Percentiles rank a stretch among this genome's conserved stretches.
These are phyloP conservation scores for Epistrophella euchroma DNA, from an alignment of 2,888 invertebrate species.

Conservation along the genomic window DNA sequence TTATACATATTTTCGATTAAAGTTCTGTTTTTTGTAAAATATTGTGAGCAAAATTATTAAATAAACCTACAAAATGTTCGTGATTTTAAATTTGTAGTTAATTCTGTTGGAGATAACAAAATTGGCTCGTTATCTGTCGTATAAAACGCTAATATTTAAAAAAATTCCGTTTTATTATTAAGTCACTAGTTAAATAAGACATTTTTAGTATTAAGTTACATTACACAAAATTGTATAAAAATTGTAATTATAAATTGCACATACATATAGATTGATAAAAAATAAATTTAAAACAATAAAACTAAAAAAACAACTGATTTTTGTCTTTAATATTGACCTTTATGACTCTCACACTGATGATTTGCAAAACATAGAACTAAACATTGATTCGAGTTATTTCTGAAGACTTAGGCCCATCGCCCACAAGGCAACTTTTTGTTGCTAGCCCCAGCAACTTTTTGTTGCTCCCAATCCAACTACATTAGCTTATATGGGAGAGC, in stretches of 20 bases:
- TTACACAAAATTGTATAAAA: slow-evolving; percentile 66
- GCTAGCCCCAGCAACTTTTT: no score
- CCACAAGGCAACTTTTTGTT: no score
- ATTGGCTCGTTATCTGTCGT: slow-evolving; percentile 7
- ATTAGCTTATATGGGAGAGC: no score
- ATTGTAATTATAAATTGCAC: slow-evolving; percentile 71
- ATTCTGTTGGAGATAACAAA: slow-evolving; percentile 8
- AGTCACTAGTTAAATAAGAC: slow-evolving; percentile 67
- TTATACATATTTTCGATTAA: slow-evolving; percentile 25
- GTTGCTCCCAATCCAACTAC: no score
- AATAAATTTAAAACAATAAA: slow-evolving; percentile 51
- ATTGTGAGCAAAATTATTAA: slow-evolving; percentile 45
- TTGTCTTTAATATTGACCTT: not conserved
- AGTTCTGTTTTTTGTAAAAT: slow-evolving; percentile 46
- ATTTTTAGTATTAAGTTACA: slow-evolving; percentile 36
- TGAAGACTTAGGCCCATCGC: no score
- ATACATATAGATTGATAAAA: slow-evolving; percentile 64
- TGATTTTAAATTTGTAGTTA: slow-evolving; percentile 66
- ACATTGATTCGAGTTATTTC: no score
- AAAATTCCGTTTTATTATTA: slow-evolving; percentile 57
- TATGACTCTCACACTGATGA: no score
- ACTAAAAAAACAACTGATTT: slow-evolving; percentile 13
- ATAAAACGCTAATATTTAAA: slow-evolving; percentile 46
- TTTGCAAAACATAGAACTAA: no score
- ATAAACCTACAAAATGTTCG: slow-evolving; percentile 28